Evolutionary conservation across 2,797 vertebrate species (phyloP), one percentile per base, ranked within the genome.

Genomic region (Tenualosa thibaudeaui): DNA sequence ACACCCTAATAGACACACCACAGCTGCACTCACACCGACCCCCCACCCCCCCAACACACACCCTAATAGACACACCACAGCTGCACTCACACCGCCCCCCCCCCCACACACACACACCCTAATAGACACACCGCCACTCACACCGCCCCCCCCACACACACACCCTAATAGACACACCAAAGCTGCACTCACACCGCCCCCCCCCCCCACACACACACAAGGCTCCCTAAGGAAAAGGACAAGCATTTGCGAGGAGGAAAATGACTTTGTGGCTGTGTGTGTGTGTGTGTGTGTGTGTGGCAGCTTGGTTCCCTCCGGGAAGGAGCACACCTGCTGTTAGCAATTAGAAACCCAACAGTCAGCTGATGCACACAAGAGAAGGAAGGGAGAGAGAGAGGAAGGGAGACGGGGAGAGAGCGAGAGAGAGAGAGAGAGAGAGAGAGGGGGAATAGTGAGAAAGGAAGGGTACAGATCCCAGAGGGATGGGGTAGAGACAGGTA

Each of bases 331-430:
- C 89, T 89, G 89, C 89, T 86, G 84, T 81, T 82, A 65, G 90
- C 90, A 87, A 94, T 93, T 92, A 93, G 88, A 85, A 89, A 82
- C 86, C 81, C 87, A 88, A 89, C 89, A 91, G 86, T 88, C 60
- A 85, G 58, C 43, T 85, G 81, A 60, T 37, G 58, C 50, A 43
- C 26, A 53, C 71, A 60, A 75, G 71, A 84, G n/a, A 6, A 12
- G 8, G 5, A 60, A 3, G 9, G 2, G 3, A 12, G 62, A 3
- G 62, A 13, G 26, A 3, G 24, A 4, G 10, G 22, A 26, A 24
- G n/a, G 9, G n/a, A 62, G 60, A 24, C 8, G 26, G 60, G 10
- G 65, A 68, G 26, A 68, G 65, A 15, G 65, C 17, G 65, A 17
- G 65, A 68, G 26, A 68, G 65, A 5, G 65, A 68, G 12, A 37